Evolutionary conservation across 2,113 vertebrate species (phyloP), one percentile per base, ranked within the genome.

Genomic region (Glaucomys volans): DNA sequence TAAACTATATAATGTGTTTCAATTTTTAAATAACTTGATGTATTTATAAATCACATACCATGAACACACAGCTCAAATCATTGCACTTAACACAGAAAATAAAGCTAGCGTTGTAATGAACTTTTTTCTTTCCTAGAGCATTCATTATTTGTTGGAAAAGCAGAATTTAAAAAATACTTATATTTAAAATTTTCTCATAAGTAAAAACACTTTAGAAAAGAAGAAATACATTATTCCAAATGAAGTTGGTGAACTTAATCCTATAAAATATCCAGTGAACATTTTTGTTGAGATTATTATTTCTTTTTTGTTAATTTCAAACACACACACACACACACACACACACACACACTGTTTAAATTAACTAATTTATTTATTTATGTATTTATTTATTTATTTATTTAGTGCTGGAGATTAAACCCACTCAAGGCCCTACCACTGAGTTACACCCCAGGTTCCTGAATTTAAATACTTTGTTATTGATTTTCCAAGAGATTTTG

Each of bases 221-320:
- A 85, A 17, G 16, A 92, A 95, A 77, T 66, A 16, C 12, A 35
- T 92, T 87, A 80, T 40, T 66, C 42, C 50, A 83, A 74, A 74
- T 74, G 82, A 92, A 79, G 32, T 76, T 92, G 40, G 5, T 10
- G 59, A 74, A 30, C 3, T 82, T 81, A 47, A 0, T 72, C 9
- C 5, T 59, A 67, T 87, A 92, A 87, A 95, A 69, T 74, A 91
- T 47, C 9, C 3, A 81, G 28, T 37, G 89, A 76, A 75, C 6
- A 67, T 75, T 87, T 90, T 79, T 94, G 8, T 82, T 91, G 87
- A 50, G 4, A 50, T 89, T 66, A 84, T 26, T 24, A 20, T 87
- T 90, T 44, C 2, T 96, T 94, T 66, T 96, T 93, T 94, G 40
- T 72, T 84, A 47, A n/a, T 92, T 57, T 84, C 32, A 52, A 62